A percentile compares a stretch with the other conserved stretches of the same genome.
These are phyloP conservation scores for Acrobasis consociella DNA, from an alignment of 2,888 invertebrate species.

Conservation along the genomic window DNA sequence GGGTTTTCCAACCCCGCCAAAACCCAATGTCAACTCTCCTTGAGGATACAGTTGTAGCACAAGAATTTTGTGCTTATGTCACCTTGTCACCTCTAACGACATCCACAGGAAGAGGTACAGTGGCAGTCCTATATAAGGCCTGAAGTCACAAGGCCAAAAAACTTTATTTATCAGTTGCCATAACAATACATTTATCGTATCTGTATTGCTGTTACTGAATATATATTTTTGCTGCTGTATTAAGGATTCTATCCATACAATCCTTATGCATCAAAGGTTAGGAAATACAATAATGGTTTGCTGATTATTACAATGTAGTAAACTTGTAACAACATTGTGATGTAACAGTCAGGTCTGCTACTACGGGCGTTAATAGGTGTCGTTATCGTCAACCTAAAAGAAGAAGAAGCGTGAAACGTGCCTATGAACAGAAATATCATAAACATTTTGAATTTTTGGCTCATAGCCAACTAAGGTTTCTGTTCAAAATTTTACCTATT, in stretches of 20 bases:
- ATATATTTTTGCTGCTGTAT: neutral
- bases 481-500: constrained; percentile 59
- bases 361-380: constrained; percentile 40
- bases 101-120: no score
- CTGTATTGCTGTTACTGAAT: neutral
- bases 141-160: no score
- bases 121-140: no score
- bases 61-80: no score
- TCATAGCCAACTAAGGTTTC: constrained; percentile 59
- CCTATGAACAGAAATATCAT: constrained; percentile 75
- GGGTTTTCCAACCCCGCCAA: no score
- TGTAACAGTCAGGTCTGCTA: constrained; percentile 29
- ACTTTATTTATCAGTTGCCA: constrained; percentile 11
- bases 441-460: constrained; percentile 69
- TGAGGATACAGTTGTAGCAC: no score
- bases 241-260: neutral
- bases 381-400: constrained; percentile 59
- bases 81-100: no score
- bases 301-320: neutral
- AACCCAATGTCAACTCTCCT: no score
- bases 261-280: neutral
- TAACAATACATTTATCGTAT: neutral
- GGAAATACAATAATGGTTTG: neutral
- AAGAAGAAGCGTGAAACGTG: constrained; percentile 67
- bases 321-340: neutral